Conservation (phyloP, 1,140 invertebrate species). For the Drosophila hydei region DNA sequence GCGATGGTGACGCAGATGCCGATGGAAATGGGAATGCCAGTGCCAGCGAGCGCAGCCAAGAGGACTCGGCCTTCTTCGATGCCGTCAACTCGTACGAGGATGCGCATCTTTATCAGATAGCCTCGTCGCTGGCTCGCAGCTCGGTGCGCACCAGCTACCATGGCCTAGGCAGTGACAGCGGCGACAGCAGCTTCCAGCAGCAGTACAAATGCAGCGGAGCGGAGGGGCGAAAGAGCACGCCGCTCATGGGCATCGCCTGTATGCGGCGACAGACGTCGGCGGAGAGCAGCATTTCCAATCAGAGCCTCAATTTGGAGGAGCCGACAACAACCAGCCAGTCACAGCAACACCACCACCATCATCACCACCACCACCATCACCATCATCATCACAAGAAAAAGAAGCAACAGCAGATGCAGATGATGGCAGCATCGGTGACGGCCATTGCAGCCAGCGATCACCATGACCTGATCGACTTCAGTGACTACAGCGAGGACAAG, state of each 20-base stretch:
- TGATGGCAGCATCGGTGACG: conserved; percentile 18
- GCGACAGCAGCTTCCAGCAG: conserved; percentile 79
- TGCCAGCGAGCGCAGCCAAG: conserved; percentile 76
- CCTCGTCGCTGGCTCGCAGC: conserved; percentile 75
- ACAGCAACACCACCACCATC: conserved; percentile 47
- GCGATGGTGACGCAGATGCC: conserved; percentile 44
- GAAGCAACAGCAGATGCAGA: conserved; percentile 65
- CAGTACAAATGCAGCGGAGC: conserved; percentile 75
- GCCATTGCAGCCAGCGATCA: conserved; percentile 18
- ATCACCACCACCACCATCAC: conserved; percentile 48
- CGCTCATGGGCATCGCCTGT: conserved; percentile 65
- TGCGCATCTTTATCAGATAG: conserved; percentile 58
- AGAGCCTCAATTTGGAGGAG: conserved; percentile 78
- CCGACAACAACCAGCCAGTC: conserved; percentile 22
- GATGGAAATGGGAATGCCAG: conserved; percentile 58
- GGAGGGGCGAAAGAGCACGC: conserved; percentile 69
- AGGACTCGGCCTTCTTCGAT: conserved; percentile 79
- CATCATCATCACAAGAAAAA: conserved; percentile 59
- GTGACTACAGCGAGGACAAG: conserved; percentile 75
- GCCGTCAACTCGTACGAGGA: conserved; percentile 77
- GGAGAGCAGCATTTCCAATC: conserved; percentile 83
- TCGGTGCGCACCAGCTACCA: conserved; percentile 80
- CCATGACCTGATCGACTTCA: conserved; percentile 77
- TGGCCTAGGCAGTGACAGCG: conserved; percentile 53
- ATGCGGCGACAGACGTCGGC: conserved; percentile 82